These are phyloP conservation scores for Orthosia cruda DNA, from an alignment of 2,888 invertebrate genomes.

Conservation along the genomic window DNA sequence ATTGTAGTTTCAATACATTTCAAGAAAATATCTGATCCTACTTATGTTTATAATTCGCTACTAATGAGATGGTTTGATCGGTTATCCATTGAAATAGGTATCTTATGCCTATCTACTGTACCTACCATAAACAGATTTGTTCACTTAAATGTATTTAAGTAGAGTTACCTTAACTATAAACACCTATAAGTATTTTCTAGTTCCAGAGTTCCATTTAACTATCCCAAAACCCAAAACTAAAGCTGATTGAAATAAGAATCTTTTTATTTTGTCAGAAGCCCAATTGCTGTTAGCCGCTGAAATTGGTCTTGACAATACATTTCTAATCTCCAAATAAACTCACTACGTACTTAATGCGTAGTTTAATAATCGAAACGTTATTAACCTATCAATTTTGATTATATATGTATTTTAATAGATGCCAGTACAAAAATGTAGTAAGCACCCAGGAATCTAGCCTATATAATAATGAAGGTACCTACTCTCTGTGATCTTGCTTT, in stretches of 20 bases:
- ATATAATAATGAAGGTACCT: background rate
- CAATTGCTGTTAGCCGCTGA: background rate
- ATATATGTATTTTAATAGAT: background rate
- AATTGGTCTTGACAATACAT: background rate
- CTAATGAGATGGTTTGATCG: slow-evolving; percentile 1
- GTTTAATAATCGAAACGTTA: background rate
- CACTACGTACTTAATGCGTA: background rate
- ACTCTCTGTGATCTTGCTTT: background rate
- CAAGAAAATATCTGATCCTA: background rate
- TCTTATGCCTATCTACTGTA: background rate
- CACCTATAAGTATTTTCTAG: background rate
- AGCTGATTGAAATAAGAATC: background rate
- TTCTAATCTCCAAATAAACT: background rate
- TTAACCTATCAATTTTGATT: background rate
- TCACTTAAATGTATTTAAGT: background rate
- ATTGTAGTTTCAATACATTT: background rate
- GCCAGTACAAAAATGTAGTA: background rate
- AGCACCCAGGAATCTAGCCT: too few species aligned
- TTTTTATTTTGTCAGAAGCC: background rate
- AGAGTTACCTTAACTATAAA: background rate
- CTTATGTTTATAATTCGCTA: background rate
- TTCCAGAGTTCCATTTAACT: background rate
- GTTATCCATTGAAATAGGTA: background rate
- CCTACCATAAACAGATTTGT: background rate
- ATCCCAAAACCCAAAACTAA: too few species aligned